Evolutionary conservation across 1,140 invertebrate species (phyloP), one percentile per base, ranked within the genome.

Genomic region (Eupristina koningsbergeri): DNA sequence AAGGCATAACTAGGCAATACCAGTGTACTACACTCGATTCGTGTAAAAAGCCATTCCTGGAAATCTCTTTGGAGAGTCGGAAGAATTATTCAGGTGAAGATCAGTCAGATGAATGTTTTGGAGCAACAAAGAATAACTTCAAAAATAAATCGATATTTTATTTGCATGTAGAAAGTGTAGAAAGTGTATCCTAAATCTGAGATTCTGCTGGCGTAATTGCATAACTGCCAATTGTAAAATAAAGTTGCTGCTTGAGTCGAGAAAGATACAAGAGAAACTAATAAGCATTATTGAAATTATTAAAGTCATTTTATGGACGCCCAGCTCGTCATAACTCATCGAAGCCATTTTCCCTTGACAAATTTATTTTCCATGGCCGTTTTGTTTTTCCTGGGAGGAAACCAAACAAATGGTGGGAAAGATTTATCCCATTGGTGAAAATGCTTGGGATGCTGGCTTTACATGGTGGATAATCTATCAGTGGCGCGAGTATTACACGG

Each of bases 381-480:
- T n/a, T n/a, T n/a, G n/a, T n/a, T n/a, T n/a, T n/a, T n/a, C n/a
- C n/a, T n/a, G n/a, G n/a, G 7, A 31, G 50, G 29, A 36, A 26
- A 76, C 34, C 26, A 31, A 76, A 3, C 9, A 77, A 63, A 58
- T 64, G 67, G 74, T 83, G 81, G 81, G 81, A 83, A 83, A 73
- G 81, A 67, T 77, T 53, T 26, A 29, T 50, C 50, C 41, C 41
- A 31, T 11, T 6, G 80, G 45, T 45, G 47, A 53, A 69, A 31
- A 34, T 64, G 6, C n/a, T n/a, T 8, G 34, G 71, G 71, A 45
- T 74, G 58, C 64, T 41, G 8, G 3, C 29, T 22, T 22, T 71
- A 71, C 36, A 58, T 39, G 64, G 77, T 29, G 61, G 58, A 77
- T 79, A 67, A 79, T 79, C 77, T 36, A 61, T 22, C 26, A 36